Conservation (phyloP, 2,113 vertebrate species). For the Mixornis gularis region DNA sequence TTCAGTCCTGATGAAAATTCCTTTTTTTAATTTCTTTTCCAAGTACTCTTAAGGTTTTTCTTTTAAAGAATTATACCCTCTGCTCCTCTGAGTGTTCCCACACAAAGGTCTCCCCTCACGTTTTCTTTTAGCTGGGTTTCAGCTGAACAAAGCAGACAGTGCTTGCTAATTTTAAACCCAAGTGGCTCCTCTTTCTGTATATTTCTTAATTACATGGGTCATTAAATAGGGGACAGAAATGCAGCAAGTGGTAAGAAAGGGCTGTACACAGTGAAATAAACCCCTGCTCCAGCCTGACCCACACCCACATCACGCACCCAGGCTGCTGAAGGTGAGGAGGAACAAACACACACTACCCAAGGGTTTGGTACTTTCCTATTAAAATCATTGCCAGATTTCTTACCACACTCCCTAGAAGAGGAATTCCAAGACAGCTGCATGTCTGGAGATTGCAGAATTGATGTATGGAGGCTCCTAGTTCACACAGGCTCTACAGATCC, state of each 20-base stretch:
- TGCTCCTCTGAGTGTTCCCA: not conserved
- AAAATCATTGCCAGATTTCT: not conserved
- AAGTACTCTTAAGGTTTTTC: not conserved
- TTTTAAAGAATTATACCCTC: not conserved
- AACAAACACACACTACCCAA: not conserved
- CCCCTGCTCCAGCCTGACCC: not conserved
- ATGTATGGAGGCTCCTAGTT: not conserved
- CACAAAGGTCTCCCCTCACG: not conserved
- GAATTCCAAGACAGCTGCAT: not conserved
- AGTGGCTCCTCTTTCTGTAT: slow-evolving; percentile 7
- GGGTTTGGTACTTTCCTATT: not conserved
- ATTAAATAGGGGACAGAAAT: slow-evolving; percentile 40
- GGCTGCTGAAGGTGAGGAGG: not conserved
- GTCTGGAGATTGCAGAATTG: not conserved
- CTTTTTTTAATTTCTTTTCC: not conserved
- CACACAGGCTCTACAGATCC: not conserved
- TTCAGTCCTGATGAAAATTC: not conserved
- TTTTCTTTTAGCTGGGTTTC: slow-evolving; percentile 31
- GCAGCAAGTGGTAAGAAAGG: not conserved
- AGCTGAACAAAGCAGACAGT: slow-evolving; percentile 32
- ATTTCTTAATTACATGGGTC: slow-evolving; percentile 30
- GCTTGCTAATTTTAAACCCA: slow-evolving; percentile 5
- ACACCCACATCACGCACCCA: not conserved
- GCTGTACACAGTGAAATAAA: not conserved
- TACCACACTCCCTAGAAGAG: not conserved